Percentiles rank a stretch among this genome's conserved stretches.
phyloP scores from a whole-genome alignment of 2,797 vertebrate genomes.

The Glyptemys insculpta region DNA sequence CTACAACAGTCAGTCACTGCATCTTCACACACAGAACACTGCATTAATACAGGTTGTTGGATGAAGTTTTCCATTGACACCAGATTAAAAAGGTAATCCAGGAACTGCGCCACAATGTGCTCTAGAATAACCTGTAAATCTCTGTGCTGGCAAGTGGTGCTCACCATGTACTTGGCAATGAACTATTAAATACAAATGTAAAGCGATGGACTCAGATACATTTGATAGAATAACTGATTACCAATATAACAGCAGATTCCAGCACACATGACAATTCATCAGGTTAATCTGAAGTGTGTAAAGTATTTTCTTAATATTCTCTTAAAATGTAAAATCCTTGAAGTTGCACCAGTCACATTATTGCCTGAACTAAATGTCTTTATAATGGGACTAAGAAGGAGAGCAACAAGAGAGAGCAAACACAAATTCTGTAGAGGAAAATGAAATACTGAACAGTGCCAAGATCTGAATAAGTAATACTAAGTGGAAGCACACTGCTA shows the following conservation, averaged over 20 bases:
- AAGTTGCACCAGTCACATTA: not conserved
- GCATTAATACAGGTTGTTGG: not conserved
- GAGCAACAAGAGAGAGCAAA: rapidly evolving
- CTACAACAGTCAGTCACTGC: not conserved
- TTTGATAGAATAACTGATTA: not conserved
- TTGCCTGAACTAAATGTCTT: not conserved
- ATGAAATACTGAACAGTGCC: not conserved
- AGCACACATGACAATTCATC: not conserved
- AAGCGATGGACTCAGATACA: not conserved
- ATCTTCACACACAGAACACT: not conserved
- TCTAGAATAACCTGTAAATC: not conserved
- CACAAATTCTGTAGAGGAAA: not conserved
- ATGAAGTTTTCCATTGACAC: not conserved
- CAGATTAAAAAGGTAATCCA: not conserved
- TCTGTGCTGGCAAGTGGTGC: not conserved
- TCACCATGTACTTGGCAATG: not conserved
- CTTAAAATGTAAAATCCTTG: not conserved
- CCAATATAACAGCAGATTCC: not conserved
- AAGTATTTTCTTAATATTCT: not conserved
- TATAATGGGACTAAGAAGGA: not conserved
- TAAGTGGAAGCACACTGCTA: not conserved
- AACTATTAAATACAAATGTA: not conserved
- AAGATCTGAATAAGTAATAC: not conserved
- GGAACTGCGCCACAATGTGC: not conserved
- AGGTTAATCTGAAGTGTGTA: not conserved